phyloP scores from a whole-genome alignment of 2,113 vertebrate species.

The Verasper variegatus region DNA sequence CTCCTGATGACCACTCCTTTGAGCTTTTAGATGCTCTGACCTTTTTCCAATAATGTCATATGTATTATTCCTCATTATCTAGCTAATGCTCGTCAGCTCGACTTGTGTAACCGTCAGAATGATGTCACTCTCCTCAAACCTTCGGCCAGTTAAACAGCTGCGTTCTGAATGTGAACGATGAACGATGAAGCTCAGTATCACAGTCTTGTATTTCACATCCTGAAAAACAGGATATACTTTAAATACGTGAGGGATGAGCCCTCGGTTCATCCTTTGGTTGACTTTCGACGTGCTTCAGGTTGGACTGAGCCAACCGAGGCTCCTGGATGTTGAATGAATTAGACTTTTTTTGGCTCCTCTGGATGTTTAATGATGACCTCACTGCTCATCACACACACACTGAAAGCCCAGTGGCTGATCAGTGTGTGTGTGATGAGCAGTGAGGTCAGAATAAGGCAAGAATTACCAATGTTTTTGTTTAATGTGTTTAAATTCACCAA shows the following conservation, averaged over 20 bases:
- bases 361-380: slow-evolving; percentile 40
- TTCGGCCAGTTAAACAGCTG: too few species aligned
- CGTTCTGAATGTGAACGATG: too few species aligned
- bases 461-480: neutral
- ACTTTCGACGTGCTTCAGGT: slow-evolving; percentile 23
- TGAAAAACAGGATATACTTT: slow-evolving; percentile 30
- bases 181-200: too few species aligned
- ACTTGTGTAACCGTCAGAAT: too few species aligned
- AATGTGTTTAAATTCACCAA: neutral
- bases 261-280: neutral
- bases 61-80: too few species aligned
- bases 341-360: slow-evolving; percentile 6
- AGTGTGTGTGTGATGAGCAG: too few species aligned
- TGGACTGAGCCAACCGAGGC: slow-evolving; percentile 20
- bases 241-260: slow-evolving; percentile 17
- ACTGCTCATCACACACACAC: slow-evolving; percentile 16
- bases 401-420: slow-evolving; percentile 19
- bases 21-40: too few species aligned
- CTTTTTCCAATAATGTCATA: too few species aligned
- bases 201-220: neutral
- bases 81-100: too few species aligned
- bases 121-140: too few species aligned
- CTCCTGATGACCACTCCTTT: too few species aligned
- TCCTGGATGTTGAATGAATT: slow-evolving; percentile 41
- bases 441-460: too few species aligned